A percentile compares a stretch with the other conserved stretches of the same genome.
phyloP scores from a whole-genome alignment of 2,888 invertebrate species.

The Volucella inanis region DNA sequence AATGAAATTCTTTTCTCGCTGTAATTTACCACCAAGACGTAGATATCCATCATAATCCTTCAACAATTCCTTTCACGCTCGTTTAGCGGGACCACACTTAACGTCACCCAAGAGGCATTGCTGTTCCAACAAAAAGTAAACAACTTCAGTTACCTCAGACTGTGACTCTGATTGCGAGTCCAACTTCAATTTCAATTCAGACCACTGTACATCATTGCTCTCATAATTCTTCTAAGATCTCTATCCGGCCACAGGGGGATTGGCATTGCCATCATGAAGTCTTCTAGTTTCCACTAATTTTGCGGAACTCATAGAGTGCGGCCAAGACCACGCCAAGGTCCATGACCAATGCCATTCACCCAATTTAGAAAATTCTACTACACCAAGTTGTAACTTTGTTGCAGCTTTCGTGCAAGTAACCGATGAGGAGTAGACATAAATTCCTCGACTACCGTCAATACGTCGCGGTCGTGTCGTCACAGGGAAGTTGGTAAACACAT shows the following conservation, averaged over 20 bases:
- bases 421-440: conserved; percentile 29
- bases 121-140: conserved; percentile 19
- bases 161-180: not conserved
- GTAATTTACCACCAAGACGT: not conserved
- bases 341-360: conserved; percentile 23
- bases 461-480: not conserved
- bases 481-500: not conserved
- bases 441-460: not conserved
- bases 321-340: not conserved
- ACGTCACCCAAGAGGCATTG: conserved; percentile 1
- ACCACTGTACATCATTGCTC: conserved; percentile 21
- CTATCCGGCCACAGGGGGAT: conserved; percentile 55
- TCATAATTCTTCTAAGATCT: conserved; percentile 54
- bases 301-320: conserved; percentile 17
- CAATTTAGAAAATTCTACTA: not conserved
- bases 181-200: not conserved
- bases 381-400: conserved; percentile 45
- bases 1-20: not conserved
- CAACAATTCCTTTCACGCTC: conserved; percentile 17
- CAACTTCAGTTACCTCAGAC: conserved; percentile 39
- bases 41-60: conserved; percentile 55
- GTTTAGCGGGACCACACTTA: conserved; percentile 22
- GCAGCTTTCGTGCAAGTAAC: conserved; percentile 54
- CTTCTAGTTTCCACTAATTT: conserved; percentile 27
- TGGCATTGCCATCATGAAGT: conserved; percentile 48